Percentiles rank a stretch among this genome's conserved stretches.
These are phyloP conservation scores for Gobiocypris rarus DNA, from an alignment of 2,113 vertebrate species.

Conservation along the genomic window DNA sequence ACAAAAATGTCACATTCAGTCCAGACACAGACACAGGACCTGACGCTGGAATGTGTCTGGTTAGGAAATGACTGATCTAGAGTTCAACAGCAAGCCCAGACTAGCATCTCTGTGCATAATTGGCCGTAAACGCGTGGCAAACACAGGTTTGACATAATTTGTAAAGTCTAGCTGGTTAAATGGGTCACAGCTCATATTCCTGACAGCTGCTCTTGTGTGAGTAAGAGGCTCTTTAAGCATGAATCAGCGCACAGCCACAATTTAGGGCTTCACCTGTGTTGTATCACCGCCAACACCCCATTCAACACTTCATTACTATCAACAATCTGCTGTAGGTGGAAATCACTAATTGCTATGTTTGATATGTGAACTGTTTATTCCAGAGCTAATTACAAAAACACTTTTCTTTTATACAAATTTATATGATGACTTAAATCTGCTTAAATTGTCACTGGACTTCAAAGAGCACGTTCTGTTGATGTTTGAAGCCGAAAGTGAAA, in stretches of 20 bases:
- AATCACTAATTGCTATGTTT: not conserved
- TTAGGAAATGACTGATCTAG: not conserved
- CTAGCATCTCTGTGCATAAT: conserved; percentile 20
- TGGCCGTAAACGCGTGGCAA: not conserved
- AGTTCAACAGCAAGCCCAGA: conserved; percentile 5
- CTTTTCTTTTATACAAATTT: not conserved
- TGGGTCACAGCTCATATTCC: conserved; percentile 27
- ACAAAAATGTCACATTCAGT: not conserved
- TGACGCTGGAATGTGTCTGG: not conserved
- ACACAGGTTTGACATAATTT: conserved; percentile 3
- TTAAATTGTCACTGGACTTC: not conserved
- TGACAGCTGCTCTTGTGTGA: conserved; percentile 32
- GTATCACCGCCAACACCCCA: not conserved
- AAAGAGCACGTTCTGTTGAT: not conserved
- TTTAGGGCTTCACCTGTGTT: conserved; percentile 62
- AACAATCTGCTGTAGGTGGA: not conserved
- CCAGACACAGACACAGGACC: not conserved
- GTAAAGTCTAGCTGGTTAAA: conserved; percentile 5
- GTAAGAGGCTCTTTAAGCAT: conserved; percentile 40
- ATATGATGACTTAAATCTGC: not conserved
- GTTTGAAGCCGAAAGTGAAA: not conserved
- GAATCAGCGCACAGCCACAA: conserved; percentile 56
- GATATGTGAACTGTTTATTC: not conserved
- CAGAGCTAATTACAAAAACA: not conserved
- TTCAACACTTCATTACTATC: not conserved